phyloP scores from a whole-genome alignment of 1,140 invertebrate genomes.

The Bradynema listronoti region DNA sequence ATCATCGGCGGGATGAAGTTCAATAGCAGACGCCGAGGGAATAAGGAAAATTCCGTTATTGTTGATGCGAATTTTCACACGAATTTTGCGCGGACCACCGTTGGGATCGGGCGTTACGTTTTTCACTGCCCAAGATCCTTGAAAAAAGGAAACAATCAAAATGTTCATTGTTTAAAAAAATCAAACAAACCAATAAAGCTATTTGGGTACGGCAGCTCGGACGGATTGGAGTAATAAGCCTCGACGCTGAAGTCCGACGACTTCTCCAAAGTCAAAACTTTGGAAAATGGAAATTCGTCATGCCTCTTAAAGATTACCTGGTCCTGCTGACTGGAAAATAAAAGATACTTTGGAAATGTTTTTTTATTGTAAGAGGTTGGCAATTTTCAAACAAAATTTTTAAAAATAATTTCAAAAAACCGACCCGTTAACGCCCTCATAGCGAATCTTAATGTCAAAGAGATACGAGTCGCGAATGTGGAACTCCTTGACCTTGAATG shows the following conservation, averaged over 20 bases:
- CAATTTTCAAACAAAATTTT: neutral
- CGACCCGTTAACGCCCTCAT: slow-evolving; percentile 4
- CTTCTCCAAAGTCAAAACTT: slow-evolving; percentile 83
- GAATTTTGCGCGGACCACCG: slow-evolving; percentile 82
- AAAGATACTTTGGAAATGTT: slow-evolving; percentile 6
- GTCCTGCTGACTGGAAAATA: slow-evolving; percentile 44
- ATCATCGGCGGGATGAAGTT: slow-evolving; percentile 60
- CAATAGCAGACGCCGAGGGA: slow-evolving; percentile 77
- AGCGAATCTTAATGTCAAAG: slow-evolving; percentile 9
- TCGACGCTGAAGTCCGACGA: slow-evolving; percentile 76
- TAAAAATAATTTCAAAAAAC: neutral
- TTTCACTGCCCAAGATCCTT: slow-evolving; percentile 72
- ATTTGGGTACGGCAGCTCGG: slow-evolving; percentile 67
- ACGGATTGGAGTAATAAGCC: slow-evolving; percentile 69
- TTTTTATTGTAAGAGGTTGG: neutral
- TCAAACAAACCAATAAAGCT: slow-evolving; percentile 68
- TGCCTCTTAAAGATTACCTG: slow-evolving; percentile 75
- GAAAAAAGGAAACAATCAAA: slow-evolving; percentile 2
- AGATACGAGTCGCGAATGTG: neutral
- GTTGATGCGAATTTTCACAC: slow-evolving; percentile 87
- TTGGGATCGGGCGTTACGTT: slow-evolving; percentile 77
- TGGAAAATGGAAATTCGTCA: slow-evolving; percentile 83
- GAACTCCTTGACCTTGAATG: slow-evolving; percentile 21
- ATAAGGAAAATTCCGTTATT: slow-evolving; percentile 82
- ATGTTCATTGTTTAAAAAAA: slow-evolving; percentile 6